Evolutionary conservation across 2,797 vertebrate genomes (phyloP), one percentile per base, ranked within the genome.

Genomic region (Poecilia velifera): DNA sequence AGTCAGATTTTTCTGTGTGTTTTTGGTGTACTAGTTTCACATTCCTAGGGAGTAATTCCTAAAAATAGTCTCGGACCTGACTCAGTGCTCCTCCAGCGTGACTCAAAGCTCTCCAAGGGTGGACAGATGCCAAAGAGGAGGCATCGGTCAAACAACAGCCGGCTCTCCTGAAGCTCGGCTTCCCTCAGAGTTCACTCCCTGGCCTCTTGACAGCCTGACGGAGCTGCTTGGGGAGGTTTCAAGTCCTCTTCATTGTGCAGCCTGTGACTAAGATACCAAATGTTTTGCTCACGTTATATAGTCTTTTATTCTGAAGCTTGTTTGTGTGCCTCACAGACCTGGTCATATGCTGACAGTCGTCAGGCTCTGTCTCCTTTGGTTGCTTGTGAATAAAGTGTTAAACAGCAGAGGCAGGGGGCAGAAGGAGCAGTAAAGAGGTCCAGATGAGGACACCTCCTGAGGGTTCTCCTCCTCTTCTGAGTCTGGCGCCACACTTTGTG

Each of bases 381-480:
- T 46, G 5, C 73, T 85, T 47, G 7, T 80, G 74, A 53, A 72
- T 74, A 73, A 57, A 83, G 57, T 79, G 47, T 74, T 25, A 34
- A 53, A 74, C 70, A 43, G 41, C 70, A 0, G 13, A 34, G 51
- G 31, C 64, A 12, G 77, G 83, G 5, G 77, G 82, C 82, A 85
- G 75, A 84, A 89, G 88, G 68, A 57, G 84, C 81, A 80, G 81
- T 85, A 89, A 91, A 91, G 81, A 76, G 53, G 59, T 82, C 73
- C 77, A 82, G 46, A 87, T 90, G 87, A 89, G 83, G 85, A 86
- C 84, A 88, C 82, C 84, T 83, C 81, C 80, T 74, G 66, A 82
- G 82, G 86, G 79, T 76, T 16, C 3, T 73, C 13, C 3, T 88
- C 66, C 81, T 72, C 20, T 80, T 79, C 72, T 36, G 9, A 55